A percentile compares a stretch with the other conserved stretches of the same genome.
phyloP scores from a whole-genome alignment of 1,140 invertebrate genomes.

The Lutraria rhynchaena region DNA sequence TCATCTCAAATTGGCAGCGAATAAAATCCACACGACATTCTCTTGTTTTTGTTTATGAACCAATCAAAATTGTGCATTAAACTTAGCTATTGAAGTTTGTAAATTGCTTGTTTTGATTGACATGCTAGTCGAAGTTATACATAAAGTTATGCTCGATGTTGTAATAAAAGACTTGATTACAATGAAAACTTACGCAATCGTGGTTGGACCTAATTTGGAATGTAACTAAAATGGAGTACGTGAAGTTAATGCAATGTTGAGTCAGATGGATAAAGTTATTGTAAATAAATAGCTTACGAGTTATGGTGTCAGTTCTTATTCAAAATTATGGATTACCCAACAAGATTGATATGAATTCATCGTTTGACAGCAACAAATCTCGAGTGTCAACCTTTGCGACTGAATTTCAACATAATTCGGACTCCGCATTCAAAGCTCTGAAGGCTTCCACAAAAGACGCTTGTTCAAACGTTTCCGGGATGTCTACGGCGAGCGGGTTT shows the following conservation, averaged over 20 bases:
- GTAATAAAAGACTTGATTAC: constrained; percentile 22
- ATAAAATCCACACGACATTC: constrained; percentile 40
- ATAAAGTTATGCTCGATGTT: constrained; percentile 11
- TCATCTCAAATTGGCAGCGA: constrained; percentile 28
- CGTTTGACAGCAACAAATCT: neutral
- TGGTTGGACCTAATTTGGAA: neutral
- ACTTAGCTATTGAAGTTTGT: constrained; percentile 2
- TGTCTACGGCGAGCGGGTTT: neutral
- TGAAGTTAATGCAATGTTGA: no score
- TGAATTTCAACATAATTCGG: constrained; percentile 46
- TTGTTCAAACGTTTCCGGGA: neutral
- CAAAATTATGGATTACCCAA: constrained; percentile 15
- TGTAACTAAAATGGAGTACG: neutral
- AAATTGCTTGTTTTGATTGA: constrained; percentile 49
- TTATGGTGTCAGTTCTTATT: constrained; percentile 18
- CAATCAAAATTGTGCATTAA: constrained; percentile 47
- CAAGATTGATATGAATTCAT: constrained; percentile 45
- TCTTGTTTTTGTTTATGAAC: constrained; percentile 55
- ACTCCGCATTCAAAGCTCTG: constrained; percentile 46
- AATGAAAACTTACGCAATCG: constrained; percentile 21
- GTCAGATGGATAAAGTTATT: no score
- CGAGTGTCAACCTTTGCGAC: constrained; percentile 8
- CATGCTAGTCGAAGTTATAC: constrained; percentile 30
- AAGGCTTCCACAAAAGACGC: constrained; percentile 10
- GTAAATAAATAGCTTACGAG: no score